phyloP scores from a whole-genome alignment of 92 coral and sea anemone species.

The Phymanthus crucifer region DNA sequence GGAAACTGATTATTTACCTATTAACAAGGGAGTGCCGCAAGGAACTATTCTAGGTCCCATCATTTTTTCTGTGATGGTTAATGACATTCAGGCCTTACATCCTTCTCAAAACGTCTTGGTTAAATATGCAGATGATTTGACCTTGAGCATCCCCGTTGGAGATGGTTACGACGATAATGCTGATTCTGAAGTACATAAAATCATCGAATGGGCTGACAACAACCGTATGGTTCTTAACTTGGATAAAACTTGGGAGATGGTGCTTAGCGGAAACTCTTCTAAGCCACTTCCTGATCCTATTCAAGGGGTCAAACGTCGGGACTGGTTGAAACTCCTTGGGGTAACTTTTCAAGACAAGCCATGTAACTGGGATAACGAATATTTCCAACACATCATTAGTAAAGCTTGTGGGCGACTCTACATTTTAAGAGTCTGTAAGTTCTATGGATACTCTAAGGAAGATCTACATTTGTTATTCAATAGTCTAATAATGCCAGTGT shows the following conservation, averaged over 20 bases:
- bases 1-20: not conserved
- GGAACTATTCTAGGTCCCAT: not conserved
- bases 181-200: not conserved
- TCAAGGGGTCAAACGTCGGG: conserved; percentile 29
- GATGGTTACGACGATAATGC: too few species aligned
- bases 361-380: conserved; percentile 42
- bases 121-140: too few species aligned
- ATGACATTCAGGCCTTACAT: too few species aligned
- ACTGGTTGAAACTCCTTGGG: conserved; percentile 23
- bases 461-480: conserved; percentile 34
- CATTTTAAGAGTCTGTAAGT: conserved; percentile 52
- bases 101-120: too few species aligned
- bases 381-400: not conserved
- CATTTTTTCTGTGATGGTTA: too few species aligned
- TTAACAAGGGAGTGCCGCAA: too few species aligned
- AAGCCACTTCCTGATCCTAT: conserved; percentile 36
- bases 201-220: conserved; percentile 10
- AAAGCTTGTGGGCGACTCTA: conserved; percentile 45
- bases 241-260: not conserved
- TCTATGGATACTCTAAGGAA: conserved; percentile 45
- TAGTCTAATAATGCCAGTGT: conserved; percentile 44
- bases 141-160: too few species aligned
- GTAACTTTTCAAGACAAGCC: not conserved
- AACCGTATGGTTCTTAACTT: conserved; percentile 36
- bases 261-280: not conserved